Percentiles rank a stretch among this genome's conserved stretches.
Conservation (phyloP, 2,888 invertebrate species). For the Trichogramma evanescens region DNA sequence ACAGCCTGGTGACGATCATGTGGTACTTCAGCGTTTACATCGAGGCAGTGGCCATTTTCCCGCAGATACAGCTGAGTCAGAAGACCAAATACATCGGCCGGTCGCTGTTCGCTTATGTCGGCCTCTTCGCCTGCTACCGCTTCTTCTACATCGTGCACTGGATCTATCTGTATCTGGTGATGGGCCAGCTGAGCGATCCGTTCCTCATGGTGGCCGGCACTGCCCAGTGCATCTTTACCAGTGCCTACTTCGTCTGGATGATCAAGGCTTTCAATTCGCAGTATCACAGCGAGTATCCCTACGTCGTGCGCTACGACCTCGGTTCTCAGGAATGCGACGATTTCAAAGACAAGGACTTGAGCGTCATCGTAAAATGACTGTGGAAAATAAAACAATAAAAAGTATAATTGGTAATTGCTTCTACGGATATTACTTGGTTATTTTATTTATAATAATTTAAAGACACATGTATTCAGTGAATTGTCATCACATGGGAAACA, state of each 20-base stretch:
- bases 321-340: no score
- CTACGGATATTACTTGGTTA: no score
- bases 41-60: conserved; percentile 15
- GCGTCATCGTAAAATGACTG: no score
- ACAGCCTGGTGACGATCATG: conserved; percentile 3
- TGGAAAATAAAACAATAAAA: no score
- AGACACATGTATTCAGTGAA: no score
- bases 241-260: conserved; percentile 16
- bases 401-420: no score
- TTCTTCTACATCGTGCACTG: conserved; percentile 18
- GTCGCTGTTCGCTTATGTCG: conserved; percentile 17
- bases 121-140: conserved; percentile 16
- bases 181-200: neutral
- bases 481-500: no score
- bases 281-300: neutral
- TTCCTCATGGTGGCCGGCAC: conserved; percentile 2
- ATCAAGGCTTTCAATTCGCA: conserved; percentile 11
- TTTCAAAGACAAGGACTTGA: no score
- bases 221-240: conserved; percentile 11
- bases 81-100: conserved; percentile 9
- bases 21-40: conserved; percentile 17
- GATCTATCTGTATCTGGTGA: conserved; percentile 1
- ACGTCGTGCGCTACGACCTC: no score
- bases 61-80: conserved; percentile 12
- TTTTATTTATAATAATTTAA: no score